Percentiles rank a stretch among this genome's conserved stretches.
phyloP scores from a whole-genome alignment of 2,888 invertebrate genomes.

The Drosophila recens region DNA sequence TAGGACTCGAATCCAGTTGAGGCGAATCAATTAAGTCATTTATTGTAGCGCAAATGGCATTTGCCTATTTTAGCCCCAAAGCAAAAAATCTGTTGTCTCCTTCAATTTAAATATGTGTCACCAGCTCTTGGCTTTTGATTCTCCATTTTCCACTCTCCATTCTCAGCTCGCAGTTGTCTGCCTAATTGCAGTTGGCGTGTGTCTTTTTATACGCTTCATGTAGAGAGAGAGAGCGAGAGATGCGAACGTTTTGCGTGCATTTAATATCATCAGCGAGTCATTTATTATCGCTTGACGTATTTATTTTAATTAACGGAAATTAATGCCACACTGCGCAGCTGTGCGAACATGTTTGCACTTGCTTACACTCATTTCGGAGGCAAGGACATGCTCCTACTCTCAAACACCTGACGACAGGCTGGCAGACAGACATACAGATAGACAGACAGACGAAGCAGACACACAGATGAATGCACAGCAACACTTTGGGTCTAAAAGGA shows the following conservation, averaged over 20 bases:
- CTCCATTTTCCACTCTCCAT: not conserved
- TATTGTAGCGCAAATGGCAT: conserved; percentile 29
- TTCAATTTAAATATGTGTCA: conserved; percentile 27
- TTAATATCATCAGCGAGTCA: conserved; percentile 76
- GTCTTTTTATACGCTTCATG: conserved; percentile 40
- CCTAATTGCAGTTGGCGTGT: conserved; percentile 63
- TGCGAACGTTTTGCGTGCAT: conserved; percentile 46
- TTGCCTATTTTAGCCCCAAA: conserved; percentile 4
- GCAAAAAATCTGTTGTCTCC: not conserved
- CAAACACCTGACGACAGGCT: conserved; percentile 31
- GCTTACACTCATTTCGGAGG: conserved; percentile 65
- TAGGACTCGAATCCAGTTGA: conserved; percentile 14
- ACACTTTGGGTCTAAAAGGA: conserved; percentile 53
- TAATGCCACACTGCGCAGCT: conserved; percentile 77
- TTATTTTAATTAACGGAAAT: conserved; percentile 81
- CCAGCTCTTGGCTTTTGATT: not conserved
- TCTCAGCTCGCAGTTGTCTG: conserved; percentile 9
- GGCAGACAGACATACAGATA: conserved; percentile 2
- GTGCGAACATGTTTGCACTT: conserved; percentile 72
- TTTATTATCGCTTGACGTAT: conserved; percentile 81
- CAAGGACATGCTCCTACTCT: conserved; percentile 1
- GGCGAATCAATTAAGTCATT: conserved; percentile 70
- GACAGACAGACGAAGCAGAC: conserved; percentile 38
- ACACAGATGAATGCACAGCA: conserved; percentile 63
- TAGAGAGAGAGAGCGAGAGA: not conserved